Percentiles rank a stretch among this genome's conserved stretches.
These are phyloP conservation scores for Aphelinus atriplicis DNA, from an alignment of 1,140 invertebrate species.

Conservation along the genomic window DNA sequence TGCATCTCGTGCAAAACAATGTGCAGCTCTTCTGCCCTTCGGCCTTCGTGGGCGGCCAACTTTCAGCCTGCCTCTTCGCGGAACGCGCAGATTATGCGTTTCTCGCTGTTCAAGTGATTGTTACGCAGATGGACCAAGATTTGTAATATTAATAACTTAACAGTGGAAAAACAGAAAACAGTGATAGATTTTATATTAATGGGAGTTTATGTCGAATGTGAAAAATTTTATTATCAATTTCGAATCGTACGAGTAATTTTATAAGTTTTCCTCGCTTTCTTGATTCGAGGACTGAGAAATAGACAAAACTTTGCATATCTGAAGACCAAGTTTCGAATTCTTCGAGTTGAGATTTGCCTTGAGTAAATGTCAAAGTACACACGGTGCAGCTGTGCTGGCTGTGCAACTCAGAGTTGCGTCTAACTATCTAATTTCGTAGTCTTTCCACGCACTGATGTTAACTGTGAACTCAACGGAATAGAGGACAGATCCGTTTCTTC, in stretches of 20 bases:
- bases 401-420: not conserved
- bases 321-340: no score
- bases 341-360: no score
- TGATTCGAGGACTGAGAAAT: no score
- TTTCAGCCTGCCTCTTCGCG: constrained; percentile 1
- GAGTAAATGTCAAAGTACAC: not conserved
- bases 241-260: no score
- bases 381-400: not conserved
- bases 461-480: not conserved
- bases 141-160: no score
- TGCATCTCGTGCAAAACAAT: constrained; percentile 30
- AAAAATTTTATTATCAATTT: no score
- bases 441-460: not conserved
- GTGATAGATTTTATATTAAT: no score
- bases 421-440: not conserved
- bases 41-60: constrained; percentile 16
- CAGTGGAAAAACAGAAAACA: no score
- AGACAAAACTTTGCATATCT: no score
- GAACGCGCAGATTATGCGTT: not conserved
- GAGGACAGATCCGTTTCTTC: not conserved
- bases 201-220: no score
- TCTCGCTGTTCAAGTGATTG: not conserved
- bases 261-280: no score
- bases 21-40: not conserved
- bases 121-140: not conserved